Conservation (phyloP, 2,113 vertebrate species). For the Clarias batrachus region DNA sequence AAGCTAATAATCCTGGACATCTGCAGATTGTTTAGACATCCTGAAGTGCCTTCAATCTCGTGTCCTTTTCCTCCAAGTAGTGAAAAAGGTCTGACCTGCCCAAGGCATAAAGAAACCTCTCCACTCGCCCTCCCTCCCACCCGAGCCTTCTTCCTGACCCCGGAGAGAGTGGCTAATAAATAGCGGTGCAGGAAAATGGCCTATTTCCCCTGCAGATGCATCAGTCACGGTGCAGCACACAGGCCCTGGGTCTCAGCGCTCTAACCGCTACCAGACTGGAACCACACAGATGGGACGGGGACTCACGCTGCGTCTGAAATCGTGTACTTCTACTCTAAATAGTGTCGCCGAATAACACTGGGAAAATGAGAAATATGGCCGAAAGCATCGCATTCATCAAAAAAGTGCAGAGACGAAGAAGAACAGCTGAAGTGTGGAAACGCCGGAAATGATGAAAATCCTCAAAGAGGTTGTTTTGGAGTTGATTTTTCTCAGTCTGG, state of each 20-base stretch:
- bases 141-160: conserved; percentile 24
- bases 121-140: background rate
- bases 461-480: background rate
- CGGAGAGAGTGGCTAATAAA: conserved; percentile 77
- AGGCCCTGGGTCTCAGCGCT: conserved; percentile 72
- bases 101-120: conserved; percentile 32
- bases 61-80: background rate
- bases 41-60: conserved; percentile 19
- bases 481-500: background rate
- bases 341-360: background rate
- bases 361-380: background rate
- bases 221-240: conserved; percentile 73
- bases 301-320: conserved; percentile 27
- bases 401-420: background rate
- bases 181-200: conserved; percentile 76
- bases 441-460: background rate
- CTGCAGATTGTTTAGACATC: conserved; percentile 15
- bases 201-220: conserved; percentile 74
- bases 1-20: background rate
- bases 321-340: conserved; percentile 17
- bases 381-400: conserved; percentile 18
- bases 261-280: conserved; percentile 67
- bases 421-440: background rate
- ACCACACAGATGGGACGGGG: conserved; percentile 38
- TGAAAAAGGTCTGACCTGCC: conserved; percentile 12